Evolutionary conservation across 2,888 invertebrate species (phyloP), one percentile per base, ranked within the genome.

Genomic region (Scaptomyza parva): DNA sequence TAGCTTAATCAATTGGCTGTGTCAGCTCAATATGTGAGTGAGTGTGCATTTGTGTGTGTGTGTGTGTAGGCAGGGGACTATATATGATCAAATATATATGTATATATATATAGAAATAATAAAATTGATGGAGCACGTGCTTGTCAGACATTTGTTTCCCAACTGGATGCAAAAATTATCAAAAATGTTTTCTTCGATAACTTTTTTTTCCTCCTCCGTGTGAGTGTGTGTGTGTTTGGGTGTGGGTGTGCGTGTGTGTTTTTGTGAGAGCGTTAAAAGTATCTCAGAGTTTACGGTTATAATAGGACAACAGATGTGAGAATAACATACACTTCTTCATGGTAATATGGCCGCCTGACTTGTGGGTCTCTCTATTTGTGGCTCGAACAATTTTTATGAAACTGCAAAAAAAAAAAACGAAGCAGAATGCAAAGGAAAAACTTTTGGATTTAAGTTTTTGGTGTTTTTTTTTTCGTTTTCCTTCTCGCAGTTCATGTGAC

Each of bases 91-190:
- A 44, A 52, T 55, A 61, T 51, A 28, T 40, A 18, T 6, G 6
- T 5, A 39, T 20, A 40, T 12, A 39, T 7, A 39, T 18, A 39
- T 18, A 28, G 2, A 71, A 68, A 65, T 71, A 67, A 50, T 64
- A 63, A 82, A 82, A 84, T 84, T 84, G 82, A 83, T 84, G 80
- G 80, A 83, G 82, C 78, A 82, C 76, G 76, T 83, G 63, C 62
- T 35, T 63, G 69, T 60, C 64, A 54, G 70, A 52, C 55, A 57
- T 65, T 54, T 64, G 53, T 65, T 59, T 35, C 41, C 52, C 52
- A 54, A 51, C 43, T 51, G 33, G 26, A 61, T 44, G 37, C 43
- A 62, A 74, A 75, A 68, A 71, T 81, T 65, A 74, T 64, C 43
- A 53, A 68, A 35, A 48, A 40, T 57, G 51, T 57, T 53, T 45